A percentile compares a stretch with the other conserved stretches of the same genome.
phyloP scores from a whole-genome alignment of 92 coral and sea anemone genomes.

The Blastomussa wellsi region DNA sequence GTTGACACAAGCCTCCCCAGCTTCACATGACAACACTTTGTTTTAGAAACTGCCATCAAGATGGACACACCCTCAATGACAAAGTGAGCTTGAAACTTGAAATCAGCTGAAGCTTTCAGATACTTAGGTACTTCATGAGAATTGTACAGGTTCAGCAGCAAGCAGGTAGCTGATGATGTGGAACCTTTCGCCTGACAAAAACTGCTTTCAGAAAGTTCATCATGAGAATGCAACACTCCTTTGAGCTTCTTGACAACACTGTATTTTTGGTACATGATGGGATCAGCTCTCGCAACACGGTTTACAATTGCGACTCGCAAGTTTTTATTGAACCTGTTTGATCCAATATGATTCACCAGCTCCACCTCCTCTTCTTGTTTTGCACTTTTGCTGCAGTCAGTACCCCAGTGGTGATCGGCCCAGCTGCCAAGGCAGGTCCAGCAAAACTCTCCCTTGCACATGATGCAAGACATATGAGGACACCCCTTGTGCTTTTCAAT shows the following conservation, averaged over 20 bases:
- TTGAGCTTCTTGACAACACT: conserved; percentile 45
- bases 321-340: conserved; percentile 51
- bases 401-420: conserved; percentile 29
- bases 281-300: conserved; percentile 43
- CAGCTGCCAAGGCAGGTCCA: conserved; percentile 70
- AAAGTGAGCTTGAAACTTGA: conserved; percentile 67
- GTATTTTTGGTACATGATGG: conserved; percentile 46
- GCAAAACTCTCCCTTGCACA: conserved; percentile 68
- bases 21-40: conserved; percentile 41
- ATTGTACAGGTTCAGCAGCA: conserved; percentile 27
- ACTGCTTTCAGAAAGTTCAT: neutral
- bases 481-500: conserved; percentile 74
- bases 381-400: conserved; percentile 11
- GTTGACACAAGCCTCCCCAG: conserved; percentile 34
- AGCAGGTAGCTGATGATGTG: neutral
- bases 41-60: conserved; percentile 64
- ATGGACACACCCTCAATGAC: conserved; percentile 66
- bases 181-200: neutral
- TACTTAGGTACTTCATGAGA: conserved; percentile 32
- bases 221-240: neutral
- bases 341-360: conserved; percentile 54
- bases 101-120: conserved; percentile 54
- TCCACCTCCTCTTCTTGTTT: conserved; percentile 66
- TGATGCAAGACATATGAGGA: conserved; percentile 65
- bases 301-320: conserved; percentile 43